Evolutionary conservation across 2,113 vertebrate genomes (phyloP).

Genomic region (Ophiodon elongatus): DNA sequence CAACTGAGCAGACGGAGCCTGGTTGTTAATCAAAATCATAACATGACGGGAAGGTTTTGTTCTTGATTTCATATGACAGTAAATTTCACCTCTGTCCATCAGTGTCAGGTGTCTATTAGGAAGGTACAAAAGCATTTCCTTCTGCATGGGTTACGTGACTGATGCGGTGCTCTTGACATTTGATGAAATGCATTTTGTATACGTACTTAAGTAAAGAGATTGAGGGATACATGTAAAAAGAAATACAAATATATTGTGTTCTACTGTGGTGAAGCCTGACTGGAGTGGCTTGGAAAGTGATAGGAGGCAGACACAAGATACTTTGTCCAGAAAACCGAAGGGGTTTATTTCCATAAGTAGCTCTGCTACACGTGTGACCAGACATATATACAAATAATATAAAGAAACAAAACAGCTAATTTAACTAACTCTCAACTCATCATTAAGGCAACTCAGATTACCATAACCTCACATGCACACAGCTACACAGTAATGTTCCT

Average conservation of each 20-base stretch:
- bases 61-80: conserved; percentile 42
- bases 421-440: no score
- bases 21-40: conserved; percentile 41
- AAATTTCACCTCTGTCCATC: conserved; percentile 32
- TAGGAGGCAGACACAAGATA: no score
- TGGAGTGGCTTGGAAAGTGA: no score
- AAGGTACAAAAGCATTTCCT: conserved; percentile 13
- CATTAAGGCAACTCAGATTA: no score
- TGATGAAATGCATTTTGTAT: conserved; percentile 24
- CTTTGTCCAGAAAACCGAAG: no score
- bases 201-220: conserved; percentile 1
- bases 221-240: neutral
- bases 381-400: no score
- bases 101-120: conserved; percentile 15
- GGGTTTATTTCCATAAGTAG: no score
- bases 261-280: no score
- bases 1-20: neutral
- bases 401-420: no score
- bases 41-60: conserved; percentile 21
- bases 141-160: conserved; percentile 6
- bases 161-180: neutral
- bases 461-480: no score
- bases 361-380: no score
- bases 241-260: neutral
- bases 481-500: no score